These are phyloP conservation scores for Jacana jacana DNA, from an alignment of 2,113 vertebrate species.

Conservation along the genomic window DNA sequence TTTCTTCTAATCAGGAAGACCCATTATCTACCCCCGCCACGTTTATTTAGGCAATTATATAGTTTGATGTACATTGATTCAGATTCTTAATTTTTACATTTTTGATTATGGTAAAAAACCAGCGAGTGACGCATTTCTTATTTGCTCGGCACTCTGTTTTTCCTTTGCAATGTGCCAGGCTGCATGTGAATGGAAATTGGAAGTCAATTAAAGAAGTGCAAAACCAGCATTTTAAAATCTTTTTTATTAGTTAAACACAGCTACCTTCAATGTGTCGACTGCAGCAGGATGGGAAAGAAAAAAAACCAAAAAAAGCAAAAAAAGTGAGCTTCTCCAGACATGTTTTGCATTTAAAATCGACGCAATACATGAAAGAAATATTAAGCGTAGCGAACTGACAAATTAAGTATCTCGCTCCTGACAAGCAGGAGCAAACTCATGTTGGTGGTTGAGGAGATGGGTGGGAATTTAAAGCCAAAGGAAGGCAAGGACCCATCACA, in stretches of 20 bases:
- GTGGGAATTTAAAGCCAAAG: background rate
- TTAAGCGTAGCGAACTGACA: background rate
- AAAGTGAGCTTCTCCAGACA: constrained; percentile 3
- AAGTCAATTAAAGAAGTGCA: constrained; percentile 45
- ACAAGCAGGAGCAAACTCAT: background rate
- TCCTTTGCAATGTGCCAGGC: background rate
- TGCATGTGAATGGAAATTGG: background rate
- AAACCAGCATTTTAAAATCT: constrained; percentile 35
- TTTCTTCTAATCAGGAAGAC: constrained; percentile 3
- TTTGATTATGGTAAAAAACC: background rate
- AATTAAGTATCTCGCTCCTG: background rate
- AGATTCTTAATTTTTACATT: constrained; percentile 26
- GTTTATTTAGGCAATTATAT: constrained; percentile 21
- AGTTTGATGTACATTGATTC: constrained; percentile 16
- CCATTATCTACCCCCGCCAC: background rate
- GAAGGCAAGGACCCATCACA: background rate
- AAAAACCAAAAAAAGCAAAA: background rate
- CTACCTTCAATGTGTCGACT: background rate
- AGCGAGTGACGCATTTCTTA: background rate
- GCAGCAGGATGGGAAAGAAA: background rate
- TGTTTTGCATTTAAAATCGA: background rate
- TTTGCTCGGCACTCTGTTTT: background rate
- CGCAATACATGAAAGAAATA: constrained; percentile 7
- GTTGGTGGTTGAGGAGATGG: background rate
- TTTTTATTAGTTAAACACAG: background rate